These are phyloP conservation scores for Tetranychus urticae DNA, from an alignment of 1,140 invertebrate genomes.

Conservation along the genomic window DNA sequence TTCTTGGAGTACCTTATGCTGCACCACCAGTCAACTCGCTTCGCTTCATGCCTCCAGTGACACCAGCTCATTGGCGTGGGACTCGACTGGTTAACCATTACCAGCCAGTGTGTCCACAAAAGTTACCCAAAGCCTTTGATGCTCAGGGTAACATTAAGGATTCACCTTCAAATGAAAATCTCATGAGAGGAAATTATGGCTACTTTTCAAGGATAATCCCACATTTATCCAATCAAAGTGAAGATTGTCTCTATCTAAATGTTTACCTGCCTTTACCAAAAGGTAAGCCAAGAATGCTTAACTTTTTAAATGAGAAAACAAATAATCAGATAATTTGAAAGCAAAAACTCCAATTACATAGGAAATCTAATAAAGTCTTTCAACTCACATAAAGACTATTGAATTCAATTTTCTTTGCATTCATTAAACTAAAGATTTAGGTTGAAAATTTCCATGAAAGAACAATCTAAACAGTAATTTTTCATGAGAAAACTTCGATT, in stretches of 20 bases:
- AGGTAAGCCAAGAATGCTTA: background rate
- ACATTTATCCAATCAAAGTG: conserved; percentile 64
- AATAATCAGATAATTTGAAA: no score
- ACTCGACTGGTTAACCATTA: conserved; percentile 30
- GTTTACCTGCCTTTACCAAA: conserved; percentile 51
- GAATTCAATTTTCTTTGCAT: no score
- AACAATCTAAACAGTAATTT: no score
- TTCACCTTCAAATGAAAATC: background rate
- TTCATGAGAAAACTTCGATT: no score
- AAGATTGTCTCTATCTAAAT: conserved; percentile 90
- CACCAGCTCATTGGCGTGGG: conserved; percentile 47
- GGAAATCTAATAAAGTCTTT: no score
- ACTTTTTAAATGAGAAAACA: background rate
- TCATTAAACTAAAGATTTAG: no score
- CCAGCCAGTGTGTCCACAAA: conserved; percentile 20
- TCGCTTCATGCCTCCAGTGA: conserved; percentile 82
- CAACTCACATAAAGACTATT: no score
- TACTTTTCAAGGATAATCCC: conserved; percentile 37
- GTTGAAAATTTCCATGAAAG: no score
- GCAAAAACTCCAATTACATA: no score
- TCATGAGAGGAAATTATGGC: background rate
- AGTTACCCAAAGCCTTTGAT: conserved; percentile 27
- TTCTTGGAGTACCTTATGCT: conserved; percentile 37
- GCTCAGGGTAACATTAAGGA: background rate
- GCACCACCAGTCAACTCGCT: conserved; percentile 66